phyloP scores from a whole-genome alignment of 2,797 vertebrate species.

The Phalloptychus januarius region DNA sequence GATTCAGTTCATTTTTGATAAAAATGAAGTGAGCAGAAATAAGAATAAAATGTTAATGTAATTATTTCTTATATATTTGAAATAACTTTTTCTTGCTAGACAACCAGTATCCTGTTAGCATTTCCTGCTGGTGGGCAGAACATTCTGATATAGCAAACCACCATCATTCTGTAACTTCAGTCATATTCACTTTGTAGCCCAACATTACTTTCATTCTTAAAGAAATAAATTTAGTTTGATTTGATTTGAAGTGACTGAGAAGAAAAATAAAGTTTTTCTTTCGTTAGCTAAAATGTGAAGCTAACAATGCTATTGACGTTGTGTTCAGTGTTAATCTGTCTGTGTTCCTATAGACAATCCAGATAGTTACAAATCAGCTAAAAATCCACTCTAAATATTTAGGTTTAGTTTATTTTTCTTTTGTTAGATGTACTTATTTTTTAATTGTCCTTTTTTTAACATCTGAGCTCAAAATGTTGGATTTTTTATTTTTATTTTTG shows the following conservation, averaged over 20 bases:
- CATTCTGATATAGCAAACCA: neutral
- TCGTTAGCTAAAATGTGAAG: too few species aligned
- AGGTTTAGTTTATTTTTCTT: neutral
- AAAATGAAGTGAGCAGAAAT: neutral
- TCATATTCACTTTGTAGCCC: neutral
- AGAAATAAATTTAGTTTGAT: neutral
- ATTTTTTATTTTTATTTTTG: too few species aligned
- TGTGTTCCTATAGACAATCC: too few species aligned
- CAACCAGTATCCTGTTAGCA: neutral
- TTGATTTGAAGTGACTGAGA: neutral
- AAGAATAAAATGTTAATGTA: neutral
- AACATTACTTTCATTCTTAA: neutral
- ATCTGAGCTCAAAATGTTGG: too few species aligned
- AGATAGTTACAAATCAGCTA: too few species aligned
- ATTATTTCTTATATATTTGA: neutral
- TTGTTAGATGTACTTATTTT: too few species aligned
- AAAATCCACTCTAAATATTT: neutral
- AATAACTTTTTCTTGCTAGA: too few species aligned
- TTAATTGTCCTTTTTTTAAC: too few species aligned
- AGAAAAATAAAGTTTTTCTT: neutral
- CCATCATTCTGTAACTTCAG: neutral
- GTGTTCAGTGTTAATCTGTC: too few species aligned
- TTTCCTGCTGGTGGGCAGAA: neutral
- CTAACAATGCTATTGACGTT: too few species aligned
- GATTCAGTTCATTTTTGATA: neutral